These are phyloP conservation scores for Archaeoteleia sp. DNA, from an alignment of 2,888 invertebrate species.

Conservation along the genomic window DNA sequence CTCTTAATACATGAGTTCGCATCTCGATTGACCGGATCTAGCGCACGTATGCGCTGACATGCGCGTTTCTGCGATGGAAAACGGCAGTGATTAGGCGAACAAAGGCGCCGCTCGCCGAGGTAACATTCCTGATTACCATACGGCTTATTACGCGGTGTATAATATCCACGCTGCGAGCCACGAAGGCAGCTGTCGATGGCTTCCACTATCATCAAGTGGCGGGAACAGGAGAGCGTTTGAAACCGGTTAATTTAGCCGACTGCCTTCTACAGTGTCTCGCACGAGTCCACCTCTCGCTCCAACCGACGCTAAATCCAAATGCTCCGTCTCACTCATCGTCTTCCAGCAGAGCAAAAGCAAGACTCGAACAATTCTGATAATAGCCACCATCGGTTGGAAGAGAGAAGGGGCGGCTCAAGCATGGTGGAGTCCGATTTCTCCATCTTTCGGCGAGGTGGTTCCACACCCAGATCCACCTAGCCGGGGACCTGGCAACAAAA, in stretches of 20 bases:
- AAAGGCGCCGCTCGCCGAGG: conserved; percentile 59
- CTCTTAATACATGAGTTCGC: conserved; percentile 6
- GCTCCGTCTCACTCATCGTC: conserved; percentile 13
- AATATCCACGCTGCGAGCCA: conserved; percentile 55
- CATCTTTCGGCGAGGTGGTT: conserved; percentile 20
- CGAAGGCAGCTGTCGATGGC: conserved; percentile 45
- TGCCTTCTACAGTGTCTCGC: background rate
- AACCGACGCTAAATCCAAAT: conserved; percentile 34
- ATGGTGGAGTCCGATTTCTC: conserved; percentile 6
- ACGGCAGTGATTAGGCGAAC: conserved; percentile 57
- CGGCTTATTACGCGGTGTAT: conserved; percentile 61
- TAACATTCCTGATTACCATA: conserved; percentile 63
- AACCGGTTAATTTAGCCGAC: conserved; percentile 35
- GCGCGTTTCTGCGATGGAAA: conserved; percentile 28
- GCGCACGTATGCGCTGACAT: conserved; percentile 6
- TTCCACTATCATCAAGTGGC: conserved; percentile 24
- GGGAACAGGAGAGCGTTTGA: conserved; percentile 13
- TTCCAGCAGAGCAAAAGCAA: conserved; percentile 8
- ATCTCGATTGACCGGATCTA: conserved; percentile 19
- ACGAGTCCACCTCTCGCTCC: background rate
- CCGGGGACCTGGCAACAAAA: too few relatives aligned
- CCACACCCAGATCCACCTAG: conserved; percentile 4
- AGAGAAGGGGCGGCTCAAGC: background rate
- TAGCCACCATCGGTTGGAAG: conserved; percentile 8
- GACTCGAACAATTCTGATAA: conserved; percentile 36